A percentile compares a stretch with the other conserved stretches of the same genome.
These are phyloP conservation scores for Sciurus vulgaris DNA, from an alignment of 2,797 vertebrate genomes.

Conservation along the genomic window DNA sequence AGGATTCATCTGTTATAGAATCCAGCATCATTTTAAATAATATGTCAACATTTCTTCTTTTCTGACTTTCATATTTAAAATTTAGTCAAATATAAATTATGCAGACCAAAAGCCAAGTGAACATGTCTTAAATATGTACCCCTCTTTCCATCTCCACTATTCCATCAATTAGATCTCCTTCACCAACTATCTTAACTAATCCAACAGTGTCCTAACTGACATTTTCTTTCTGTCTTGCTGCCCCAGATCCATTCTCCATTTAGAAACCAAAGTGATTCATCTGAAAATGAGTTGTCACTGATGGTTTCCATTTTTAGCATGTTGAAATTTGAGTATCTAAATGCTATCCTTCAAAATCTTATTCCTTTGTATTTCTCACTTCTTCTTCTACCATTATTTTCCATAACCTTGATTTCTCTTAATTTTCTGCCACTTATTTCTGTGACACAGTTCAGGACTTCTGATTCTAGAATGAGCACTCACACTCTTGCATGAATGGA, in stretches of 20 bases:
- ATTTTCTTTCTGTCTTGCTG: neutral
- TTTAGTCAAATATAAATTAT: conserved; percentile 21
- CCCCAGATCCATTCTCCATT: neutral
- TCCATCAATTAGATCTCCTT: neutral
- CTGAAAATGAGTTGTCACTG: too few species aligned
- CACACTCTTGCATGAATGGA: neutral
- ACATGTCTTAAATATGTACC: neutral
- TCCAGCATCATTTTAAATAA: neutral
- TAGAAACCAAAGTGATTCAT: neutral
- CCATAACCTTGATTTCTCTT: neutral
- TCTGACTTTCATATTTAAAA: neutral
- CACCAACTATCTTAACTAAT: neutral
- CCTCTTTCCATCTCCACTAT: neutral
- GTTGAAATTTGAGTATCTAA: neutral
- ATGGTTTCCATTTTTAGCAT: neutral
- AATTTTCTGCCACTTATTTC: neutral
- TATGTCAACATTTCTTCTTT: neutral
- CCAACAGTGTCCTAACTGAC: neutral
- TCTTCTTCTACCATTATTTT: neutral
- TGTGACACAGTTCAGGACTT: neutral
- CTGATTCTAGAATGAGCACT: neutral
- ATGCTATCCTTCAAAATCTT: neutral
- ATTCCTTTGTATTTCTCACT: neutral
- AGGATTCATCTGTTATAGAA: neutral
- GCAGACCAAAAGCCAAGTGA: neutral